phyloP scores from a whole-genome alignment of 1,140 invertebrate species.

The Drosophila azteca region DNA sequence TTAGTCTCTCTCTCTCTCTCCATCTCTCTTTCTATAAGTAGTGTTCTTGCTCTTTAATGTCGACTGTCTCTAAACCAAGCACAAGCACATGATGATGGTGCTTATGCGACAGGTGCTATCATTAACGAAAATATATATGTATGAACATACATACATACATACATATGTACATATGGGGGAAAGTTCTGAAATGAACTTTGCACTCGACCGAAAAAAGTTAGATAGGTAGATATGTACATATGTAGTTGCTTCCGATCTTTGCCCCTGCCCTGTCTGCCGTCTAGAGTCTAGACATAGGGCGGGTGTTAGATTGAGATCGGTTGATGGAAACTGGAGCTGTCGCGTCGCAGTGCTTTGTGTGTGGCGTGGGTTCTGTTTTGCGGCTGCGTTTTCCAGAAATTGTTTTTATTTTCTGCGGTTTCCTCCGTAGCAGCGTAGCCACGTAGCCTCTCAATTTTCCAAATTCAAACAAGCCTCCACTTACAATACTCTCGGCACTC shows the following conservation, averaged over 20 bases:
- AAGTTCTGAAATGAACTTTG: constrained; percentile 45
- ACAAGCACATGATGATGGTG: constrained; percentile 7
- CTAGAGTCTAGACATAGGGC: constrained; percentile 17
- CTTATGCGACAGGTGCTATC: constrained; percentile 39
- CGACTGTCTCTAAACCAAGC: no score
- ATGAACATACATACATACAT: no score
- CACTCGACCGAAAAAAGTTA: constrained; percentile 6
- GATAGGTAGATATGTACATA: not conserved
- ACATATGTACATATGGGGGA: constrained; percentile 20
- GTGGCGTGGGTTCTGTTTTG: constrained; percentile 27
- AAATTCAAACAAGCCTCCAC: constrained; percentile 25
- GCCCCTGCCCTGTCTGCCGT: constrained; percentile 12
- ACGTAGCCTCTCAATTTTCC: constrained; percentile 40
- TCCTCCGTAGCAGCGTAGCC: constrained; percentile 26
- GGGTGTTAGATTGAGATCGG: not conserved
- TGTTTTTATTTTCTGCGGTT: constrained; percentile 37
- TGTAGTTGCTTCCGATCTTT: constrained; percentile 30
- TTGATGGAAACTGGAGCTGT: constrained; percentile 32
- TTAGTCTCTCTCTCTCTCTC: not conserved
- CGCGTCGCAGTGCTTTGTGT: constrained; percentile 13
- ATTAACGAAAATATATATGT: not conserved
- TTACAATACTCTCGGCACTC: not conserved
- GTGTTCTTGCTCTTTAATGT: no score
- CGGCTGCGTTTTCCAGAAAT: constrained; percentile 21
- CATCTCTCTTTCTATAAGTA: not conserved